A percentile compares a stretch with the other conserved stretches of the same genome.
Conservation (phyloP, 1,140 invertebrate genomes). For the Leptopilina boulardi region DNA sequence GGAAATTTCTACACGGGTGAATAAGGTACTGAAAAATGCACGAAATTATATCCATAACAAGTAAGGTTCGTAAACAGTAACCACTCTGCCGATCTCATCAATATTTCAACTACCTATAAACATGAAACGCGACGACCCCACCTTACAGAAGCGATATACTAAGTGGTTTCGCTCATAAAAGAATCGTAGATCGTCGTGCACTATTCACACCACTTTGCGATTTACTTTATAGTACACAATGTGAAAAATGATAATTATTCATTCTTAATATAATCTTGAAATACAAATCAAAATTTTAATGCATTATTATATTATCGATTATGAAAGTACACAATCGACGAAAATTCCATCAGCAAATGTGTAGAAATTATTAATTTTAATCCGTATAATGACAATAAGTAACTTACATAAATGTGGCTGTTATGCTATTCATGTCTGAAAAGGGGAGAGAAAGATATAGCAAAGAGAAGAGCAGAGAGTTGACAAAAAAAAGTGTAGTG, state of each 20-base stretch:
- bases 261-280: no score
- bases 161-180: conserved; percentile 76
- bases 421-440: conserved; percentile 32
- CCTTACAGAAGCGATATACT: conserved; percentile 64
- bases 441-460: conserved; percentile 39
- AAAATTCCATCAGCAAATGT: no score
- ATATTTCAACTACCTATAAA: conserved; percentile 70
- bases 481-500: conserved; percentile 55
- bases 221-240: no score
- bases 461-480: conserved; percentile 47
- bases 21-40: conserved; percentile 4
- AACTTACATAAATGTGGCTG: background rate
- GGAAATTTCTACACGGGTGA: no score
- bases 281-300: no score
- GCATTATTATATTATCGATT: no score
- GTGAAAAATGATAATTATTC: no score
- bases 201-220: background rate
- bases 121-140: conserved; percentile 57
- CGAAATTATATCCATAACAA: background rate
- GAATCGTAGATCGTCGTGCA: background rate
- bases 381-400: no score
- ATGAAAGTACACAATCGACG: no score
- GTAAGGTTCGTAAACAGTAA: conserved; percentile 1
- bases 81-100: conserved; percentile 63
- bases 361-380: no score